Evolutionary conservation across 2,888 invertebrate genomes (phyloP).

Genomic region (Clitarchus hookeri): DNA sequence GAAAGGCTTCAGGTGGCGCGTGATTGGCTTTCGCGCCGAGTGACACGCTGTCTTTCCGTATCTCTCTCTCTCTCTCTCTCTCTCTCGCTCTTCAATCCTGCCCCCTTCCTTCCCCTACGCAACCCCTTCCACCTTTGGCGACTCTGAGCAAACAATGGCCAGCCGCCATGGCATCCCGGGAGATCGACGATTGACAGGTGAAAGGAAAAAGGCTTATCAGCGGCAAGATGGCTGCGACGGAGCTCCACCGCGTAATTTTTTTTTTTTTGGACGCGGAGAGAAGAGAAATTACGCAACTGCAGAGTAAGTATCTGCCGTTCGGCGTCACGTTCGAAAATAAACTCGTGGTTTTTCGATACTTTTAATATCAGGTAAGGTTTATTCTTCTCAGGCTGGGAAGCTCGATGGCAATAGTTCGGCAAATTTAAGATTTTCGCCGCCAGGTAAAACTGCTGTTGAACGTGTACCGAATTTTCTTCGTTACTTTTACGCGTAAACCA

Average conservation of each 20-base stretch:
- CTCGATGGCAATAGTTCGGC: no score
- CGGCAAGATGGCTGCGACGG: not conserved
- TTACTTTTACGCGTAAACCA: no score
- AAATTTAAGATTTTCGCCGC: no score
- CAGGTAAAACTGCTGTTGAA: no score
- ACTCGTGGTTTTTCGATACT: not conserved
- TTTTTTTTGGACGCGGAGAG: not conserved
- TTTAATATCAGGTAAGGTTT: no score
- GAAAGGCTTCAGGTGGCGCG: not conserved
- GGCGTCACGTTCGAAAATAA: not conserved
- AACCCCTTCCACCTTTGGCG: not conserved
- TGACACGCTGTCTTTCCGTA: not conserved
- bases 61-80: not conserved
- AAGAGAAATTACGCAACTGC: not conserved
- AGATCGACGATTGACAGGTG: not conserved
- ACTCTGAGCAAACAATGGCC: not conserved
- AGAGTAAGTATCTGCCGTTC: not conserved
- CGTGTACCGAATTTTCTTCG: no score
- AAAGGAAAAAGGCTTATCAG: slow-evolving; percentile 14
- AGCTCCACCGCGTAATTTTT: not conserved
- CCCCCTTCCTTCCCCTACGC: not conserved
- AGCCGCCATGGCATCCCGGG: not conserved
- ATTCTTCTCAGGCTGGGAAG: no score
- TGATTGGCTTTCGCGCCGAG: not conserved
- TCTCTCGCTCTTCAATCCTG: not conserved